Conservation (phyloP, 2,888 invertebrate genomes). For the Pimpla rufipes region DNA sequence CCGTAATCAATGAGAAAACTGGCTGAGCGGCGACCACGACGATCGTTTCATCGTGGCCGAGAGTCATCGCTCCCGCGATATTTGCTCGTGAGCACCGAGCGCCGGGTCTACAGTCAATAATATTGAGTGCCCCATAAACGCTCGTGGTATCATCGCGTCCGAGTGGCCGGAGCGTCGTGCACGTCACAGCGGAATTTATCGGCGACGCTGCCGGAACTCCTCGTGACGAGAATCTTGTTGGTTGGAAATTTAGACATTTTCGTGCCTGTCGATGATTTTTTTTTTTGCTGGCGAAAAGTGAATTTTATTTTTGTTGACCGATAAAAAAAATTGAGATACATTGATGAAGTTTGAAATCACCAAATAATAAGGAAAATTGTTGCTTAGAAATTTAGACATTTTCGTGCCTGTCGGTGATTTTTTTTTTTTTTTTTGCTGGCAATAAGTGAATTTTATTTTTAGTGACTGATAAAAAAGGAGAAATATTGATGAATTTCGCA, state of each 20-base stretch:
- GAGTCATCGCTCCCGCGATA: conserved; percentile 38
- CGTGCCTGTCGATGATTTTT: neutral
- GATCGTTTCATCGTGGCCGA: conserved; percentile 20
- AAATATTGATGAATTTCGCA: too few species aligned
- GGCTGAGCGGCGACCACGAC: neutral
- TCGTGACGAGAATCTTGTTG: neutral
- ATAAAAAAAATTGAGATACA: too few species aligned
- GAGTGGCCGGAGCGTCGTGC: neutral
- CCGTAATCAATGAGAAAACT: conserved; percentile 16
- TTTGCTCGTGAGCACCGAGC: conserved; percentile 13
- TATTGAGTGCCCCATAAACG: conserved; percentile 41
- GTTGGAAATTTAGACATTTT: too few species aligned
- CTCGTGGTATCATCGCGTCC: neutral
- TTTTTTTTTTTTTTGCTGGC: too few species aligned
- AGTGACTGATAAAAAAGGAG: too few species aligned
- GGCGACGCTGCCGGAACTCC: neutral
- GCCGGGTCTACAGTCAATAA: conserved; percentile 14
- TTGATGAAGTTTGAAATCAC: too few species aligned
- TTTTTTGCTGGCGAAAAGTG: too few species aligned
- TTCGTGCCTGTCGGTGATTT: neutral
- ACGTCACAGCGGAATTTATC: conserved; percentile 14
- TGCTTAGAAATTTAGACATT: too few species aligned
- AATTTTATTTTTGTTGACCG: too few species aligned
- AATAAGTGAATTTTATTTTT: too few species aligned
- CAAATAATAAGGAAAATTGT: too few species aligned